Evolutionary conservation across 2,888 invertebrate genomes (phyloP).

Genomic region (Hemicrepidius hirtus): DNA sequence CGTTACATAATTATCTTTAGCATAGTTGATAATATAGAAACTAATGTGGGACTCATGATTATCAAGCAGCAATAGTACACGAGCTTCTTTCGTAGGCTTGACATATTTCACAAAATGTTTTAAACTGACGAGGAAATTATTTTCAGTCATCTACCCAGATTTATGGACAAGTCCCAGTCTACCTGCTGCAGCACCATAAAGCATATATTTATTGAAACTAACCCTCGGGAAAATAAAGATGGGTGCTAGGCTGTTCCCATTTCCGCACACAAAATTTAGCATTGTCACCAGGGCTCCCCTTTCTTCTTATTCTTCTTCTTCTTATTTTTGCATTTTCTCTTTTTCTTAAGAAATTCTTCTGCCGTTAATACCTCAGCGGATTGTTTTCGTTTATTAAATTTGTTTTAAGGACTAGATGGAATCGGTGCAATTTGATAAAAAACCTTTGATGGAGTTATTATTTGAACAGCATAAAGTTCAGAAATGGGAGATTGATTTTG

Average conservation of each 20-base stretch:
- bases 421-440: not conserved
- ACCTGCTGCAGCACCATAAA: constrained; percentile 10
- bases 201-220: constrained; percentile 2
- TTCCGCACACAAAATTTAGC: constrained; percentile 48
- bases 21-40: not conserved
- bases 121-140: too few species aligned
- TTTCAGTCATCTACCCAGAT: too few species aligned
- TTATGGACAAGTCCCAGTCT: too few species aligned
- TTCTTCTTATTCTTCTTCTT: too few species aligned
- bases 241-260: constrained; percentile 56
- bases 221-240: constrained; percentile 35
- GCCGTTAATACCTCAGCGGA: not conserved
- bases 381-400: not conserved
- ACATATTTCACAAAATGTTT: too few species aligned
- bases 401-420: not conserved
- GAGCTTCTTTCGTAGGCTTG: too few species aligned
- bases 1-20: too few species aligned
- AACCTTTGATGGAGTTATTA: not conserved
- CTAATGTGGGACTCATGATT: too few species aligned
- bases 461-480: too few species aligned
- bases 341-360: not conserved
- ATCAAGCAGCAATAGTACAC: too few species aligned
- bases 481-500: not conserved
- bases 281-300: constrained; percentile 50
- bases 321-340: too few species aligned